These are phyloP conservation scores for Leptothorax acervorum DNA, from an alignment of 2,888 invertebrate genomes.

Conservation along the genomic window DNA sequence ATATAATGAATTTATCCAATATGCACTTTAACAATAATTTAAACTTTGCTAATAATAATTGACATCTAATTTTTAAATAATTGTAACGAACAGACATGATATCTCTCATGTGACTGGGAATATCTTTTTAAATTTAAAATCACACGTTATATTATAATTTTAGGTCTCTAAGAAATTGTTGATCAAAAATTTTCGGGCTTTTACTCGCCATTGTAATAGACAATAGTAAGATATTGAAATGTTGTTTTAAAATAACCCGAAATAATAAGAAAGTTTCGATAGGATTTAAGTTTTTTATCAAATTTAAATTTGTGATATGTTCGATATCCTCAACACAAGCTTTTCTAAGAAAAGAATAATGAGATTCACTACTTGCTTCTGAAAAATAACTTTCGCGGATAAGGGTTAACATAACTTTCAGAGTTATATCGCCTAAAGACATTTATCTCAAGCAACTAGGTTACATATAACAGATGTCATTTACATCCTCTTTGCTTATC, in stretches of 20 bases:
- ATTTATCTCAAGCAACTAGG: constrained; percentile 22
- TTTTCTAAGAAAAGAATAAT: not conserved
- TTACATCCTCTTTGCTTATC: constrained; percentile 20
- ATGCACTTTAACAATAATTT: constrained; percentile 4
- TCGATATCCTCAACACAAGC: not conserved
- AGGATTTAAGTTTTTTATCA: not conserved
- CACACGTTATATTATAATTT: not conserved
- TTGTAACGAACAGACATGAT: not conserved
- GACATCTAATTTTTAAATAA: not conserved
- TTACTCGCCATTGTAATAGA: not conserved
- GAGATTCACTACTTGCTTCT: not conserved
- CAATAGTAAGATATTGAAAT: not conserved
- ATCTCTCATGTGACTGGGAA: not conserved
- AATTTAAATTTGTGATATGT: not conserved
- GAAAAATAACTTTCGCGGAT: constrained; percentile 4
- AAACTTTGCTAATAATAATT: not conserved
- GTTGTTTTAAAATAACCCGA: not conserved
- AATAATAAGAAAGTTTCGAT: not conserved
- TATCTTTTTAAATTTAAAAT: not conserved
- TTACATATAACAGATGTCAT: constrained; percentile 26
- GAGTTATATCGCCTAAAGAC: not conserved
- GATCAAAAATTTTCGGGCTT: not conserved
- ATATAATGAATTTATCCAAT: not conserved
- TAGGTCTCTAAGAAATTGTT: not conserved
- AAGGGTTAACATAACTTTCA: constrained; percentile 20